These are phyloP conservation scores for human DNA, from an alignment of 2,113 vertebrate species.

Conservation along the genomic window DNA sequence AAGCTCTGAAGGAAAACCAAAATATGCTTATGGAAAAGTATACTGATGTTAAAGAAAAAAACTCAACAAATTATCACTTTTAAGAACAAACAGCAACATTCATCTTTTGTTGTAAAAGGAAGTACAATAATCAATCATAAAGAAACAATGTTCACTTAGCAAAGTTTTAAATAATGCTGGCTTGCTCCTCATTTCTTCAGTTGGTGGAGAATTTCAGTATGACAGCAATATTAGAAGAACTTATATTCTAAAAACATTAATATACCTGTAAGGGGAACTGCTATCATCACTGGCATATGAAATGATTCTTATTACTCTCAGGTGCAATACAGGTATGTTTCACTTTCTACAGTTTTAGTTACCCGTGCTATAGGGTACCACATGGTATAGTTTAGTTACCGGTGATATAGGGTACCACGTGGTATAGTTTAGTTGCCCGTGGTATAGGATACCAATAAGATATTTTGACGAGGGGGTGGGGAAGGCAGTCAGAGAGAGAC, in stretches of 20 bases:
- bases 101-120: conserved; percentile 82
- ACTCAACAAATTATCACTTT: conserved; percentile 72
- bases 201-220: conserved; percentile 33
- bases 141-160: conserved; percentile 79
- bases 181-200: conserved; percentile 64
- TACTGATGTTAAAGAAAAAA: conserved; percentile 73
- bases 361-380: background rate
- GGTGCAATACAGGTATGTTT: conserved; percentile 12
- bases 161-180: conserved; percentile 79
- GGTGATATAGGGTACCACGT: no score
- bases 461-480: background rate
- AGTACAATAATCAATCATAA: conserved; percentile 82
- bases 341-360: background rate
- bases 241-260: conserved; percentile 67
- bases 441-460: background rate
- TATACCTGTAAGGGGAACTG: conserved; percentile 28
- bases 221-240: conserved; percentile 44
- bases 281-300: conserved; percentile 43
- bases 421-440: background rate
- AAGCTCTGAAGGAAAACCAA: conserved; percentile 70
- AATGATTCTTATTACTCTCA: conserved; percentile 34
- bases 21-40: conserved; percentile 61
- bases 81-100: conserved; percentile 80
- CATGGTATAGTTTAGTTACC: background rate
- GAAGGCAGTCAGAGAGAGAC: background rate